Percentiles rank a stretch among this genome's conserved stretches.
phyloP scores from a whole-genome alignment of 2,888 invertebrate species.

The Leptopilina drosophilae region DNA sequence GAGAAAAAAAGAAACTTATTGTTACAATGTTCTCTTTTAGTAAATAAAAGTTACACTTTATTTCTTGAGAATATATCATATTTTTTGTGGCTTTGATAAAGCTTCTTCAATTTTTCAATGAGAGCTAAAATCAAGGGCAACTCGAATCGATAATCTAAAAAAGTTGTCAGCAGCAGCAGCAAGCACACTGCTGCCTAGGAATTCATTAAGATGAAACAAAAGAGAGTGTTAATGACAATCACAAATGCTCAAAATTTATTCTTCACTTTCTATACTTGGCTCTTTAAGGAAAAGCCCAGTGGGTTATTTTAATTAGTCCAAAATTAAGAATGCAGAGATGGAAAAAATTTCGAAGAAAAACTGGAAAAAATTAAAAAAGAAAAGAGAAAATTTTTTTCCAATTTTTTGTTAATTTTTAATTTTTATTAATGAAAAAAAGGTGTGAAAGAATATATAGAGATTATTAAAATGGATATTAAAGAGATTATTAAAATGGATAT shows the following conservation, averaged over 20 bases:
- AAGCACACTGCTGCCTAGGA: slow-evolving; percentile 5
- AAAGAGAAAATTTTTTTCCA: background rate
- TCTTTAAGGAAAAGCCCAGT: slow-evolving; percentile 33
- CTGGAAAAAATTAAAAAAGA: background rate
- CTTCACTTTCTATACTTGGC: background rate
- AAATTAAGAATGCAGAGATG: slow-evolving; percentile 47
- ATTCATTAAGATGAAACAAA: slow-evolving; percentile 27
- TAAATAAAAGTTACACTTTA: slow-evolving; percentile 10
- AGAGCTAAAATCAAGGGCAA: slow-evolving; percentile 63
- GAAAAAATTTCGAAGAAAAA: background rate
- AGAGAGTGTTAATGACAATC: slow-evolving; percentile 2
- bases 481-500: no score
- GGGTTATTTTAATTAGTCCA: slow-evolving; percentile 53
- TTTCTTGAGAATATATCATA: background rate
- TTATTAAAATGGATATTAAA: no score
- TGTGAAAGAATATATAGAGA: no score
- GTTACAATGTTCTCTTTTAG: background rate
- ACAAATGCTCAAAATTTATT: background rate
- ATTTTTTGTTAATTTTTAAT: no score
- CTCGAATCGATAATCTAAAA: slow-evolving; percentile 62
- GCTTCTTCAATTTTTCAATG: slow-evolving; percentile 64
- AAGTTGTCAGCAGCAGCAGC: slow-evolving; percentile 12
- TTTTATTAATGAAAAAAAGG: no score
- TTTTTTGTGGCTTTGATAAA: background rate
- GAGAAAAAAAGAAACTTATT: background rate